Evolutionary conservation across 2,888 invertebrate genomes (phyloP).

Genomic region (Lysandra coridon): DNA sequence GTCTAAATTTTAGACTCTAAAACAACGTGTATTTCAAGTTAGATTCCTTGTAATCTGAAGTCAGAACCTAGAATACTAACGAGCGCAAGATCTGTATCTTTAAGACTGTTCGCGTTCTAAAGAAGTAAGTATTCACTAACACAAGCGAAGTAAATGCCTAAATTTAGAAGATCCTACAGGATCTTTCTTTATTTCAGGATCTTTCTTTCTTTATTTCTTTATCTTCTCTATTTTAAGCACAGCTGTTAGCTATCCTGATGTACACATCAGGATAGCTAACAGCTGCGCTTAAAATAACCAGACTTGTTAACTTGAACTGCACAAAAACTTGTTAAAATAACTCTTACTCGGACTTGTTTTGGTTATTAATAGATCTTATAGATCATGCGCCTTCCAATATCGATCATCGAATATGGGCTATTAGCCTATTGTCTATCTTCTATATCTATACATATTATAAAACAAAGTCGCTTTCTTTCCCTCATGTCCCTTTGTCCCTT

Average conservation of each 20-base stretch:
- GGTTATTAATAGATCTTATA: background rate
- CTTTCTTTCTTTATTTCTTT: too few relatives aligned
- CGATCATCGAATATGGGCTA: background rate
- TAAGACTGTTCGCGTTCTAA: background rate
- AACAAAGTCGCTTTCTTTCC: too few relatives aligned
- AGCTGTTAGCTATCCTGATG: too few relatives aligned
- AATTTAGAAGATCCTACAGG: conserved; percentile 21
- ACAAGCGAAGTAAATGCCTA: conserved; percentile 6
- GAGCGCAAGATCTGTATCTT: background rate
- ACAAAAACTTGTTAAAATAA: conserved; percentile 22
- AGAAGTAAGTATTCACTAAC: conserved; percentile 10
- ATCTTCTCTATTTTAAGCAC: too few relatives aligned
- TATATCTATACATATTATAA: too few relatives aligned
- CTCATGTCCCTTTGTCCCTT: too few relatives aligned
- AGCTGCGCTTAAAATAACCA: conserved; percentile 16
- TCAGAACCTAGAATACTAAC: too few relatives aligned
- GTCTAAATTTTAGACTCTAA: too few relatives aligned
- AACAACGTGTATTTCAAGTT: too few relatives aligned
- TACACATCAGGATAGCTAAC: background rate
- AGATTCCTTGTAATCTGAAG: too few relatives aligned
- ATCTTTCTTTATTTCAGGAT: too few relatives aligned
- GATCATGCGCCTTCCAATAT: background rate
- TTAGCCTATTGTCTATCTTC: too few relatives aligned
- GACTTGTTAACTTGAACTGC: background rate
- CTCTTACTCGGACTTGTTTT: background rate